Base-by-base conservation (phyloP, 2,113 vertebrate species). In the Amazona vittata region DNA sequence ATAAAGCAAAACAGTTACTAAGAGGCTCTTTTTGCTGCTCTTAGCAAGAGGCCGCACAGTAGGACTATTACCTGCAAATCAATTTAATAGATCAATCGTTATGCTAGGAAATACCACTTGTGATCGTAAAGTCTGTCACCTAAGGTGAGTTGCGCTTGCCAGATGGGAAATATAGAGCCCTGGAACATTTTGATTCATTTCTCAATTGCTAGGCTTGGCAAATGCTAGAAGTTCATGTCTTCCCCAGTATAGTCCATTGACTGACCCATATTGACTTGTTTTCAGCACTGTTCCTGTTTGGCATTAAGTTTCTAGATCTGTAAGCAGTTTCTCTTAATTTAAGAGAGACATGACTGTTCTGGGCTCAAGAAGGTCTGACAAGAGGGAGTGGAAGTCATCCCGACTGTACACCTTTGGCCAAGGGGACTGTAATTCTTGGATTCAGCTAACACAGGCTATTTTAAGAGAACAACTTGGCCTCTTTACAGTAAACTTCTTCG, bases 341-440 rank as follows among this genome's bases (percentile, higher is more conserved):
- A 96, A 95, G 93, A 91, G 94, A 93, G 91, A 79, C 90, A 53
- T 63, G 81, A 80, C 78, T 93, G 92, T 83, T 96, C 92, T 93
- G 90, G 79, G 90, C 96, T 96, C 87, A 33, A 67, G 75, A 69
- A 96, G 93, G 94, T 94, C 96, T 97, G 94, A 96, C 96, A 92
- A 52, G 96, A 94, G 86, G 89, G 94, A 96, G 91, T 78, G 96
- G 86, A 91, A 97, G 94, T 84, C 77, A 3, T 95, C 91, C 91
- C 24, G 10, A 93, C 91, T 96, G 93, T 96, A 96, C 91, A 96
- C 95, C 96, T 97, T 96, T 95, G 94, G 96, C 96, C 95, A 96
- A 96, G 62, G 93, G 95, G 94, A 94, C 85, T 95, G 96, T 96
- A 96, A 97, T 94, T 97, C 96, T 96, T 97, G 96, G 93, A 96